A percentile compares a stretch with the other conserved stretches of the same genome.
These are phyloP conservation scores for Latrodectus hesperus DNA, from an alignment of 2,888 invertebrate species.

Conservation along the genomic window DNA sequence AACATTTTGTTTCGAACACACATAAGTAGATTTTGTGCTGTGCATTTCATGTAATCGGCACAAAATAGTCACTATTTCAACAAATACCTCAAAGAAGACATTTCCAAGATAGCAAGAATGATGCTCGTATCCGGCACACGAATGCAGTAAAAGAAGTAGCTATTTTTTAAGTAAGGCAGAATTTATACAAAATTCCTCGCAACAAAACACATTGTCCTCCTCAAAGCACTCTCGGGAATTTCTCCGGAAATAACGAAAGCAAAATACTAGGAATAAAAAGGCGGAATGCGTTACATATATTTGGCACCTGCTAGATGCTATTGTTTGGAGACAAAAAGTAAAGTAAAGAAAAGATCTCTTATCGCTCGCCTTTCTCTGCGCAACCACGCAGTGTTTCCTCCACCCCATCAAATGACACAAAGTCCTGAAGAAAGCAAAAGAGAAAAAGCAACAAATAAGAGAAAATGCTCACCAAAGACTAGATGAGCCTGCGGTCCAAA, in stretches of 20 bases:
- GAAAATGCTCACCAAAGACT: background rate
- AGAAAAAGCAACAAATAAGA: background rate
- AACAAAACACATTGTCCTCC: conserved; percentile 34
- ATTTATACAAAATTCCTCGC: conserved; percentile 39
- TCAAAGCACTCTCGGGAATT: conserved; percentile 23
- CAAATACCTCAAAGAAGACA: background rate
- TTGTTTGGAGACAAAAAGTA: conserved; percentile 23
- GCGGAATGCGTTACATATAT: conserved; percentile 40
- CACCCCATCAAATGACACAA: conserved; percentile 18
- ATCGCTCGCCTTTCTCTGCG: background rate
- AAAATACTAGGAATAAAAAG: conserved; percentile 14
- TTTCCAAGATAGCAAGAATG: background rate
- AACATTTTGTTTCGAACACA: too few species aligned
- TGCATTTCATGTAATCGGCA: too few species aligned
- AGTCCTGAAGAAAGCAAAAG: background rate
- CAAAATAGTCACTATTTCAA: too few species aligned
- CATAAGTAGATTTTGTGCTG: too few species aligned
- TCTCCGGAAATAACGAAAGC: conserved; percentile 25
- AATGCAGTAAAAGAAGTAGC: background rate
- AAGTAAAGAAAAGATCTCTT: background rate
- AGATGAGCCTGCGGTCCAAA: background rate
- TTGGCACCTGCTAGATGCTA: conserved; percentile 49
- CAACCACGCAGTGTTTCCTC: background rate
- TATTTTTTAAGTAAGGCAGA: conserved; percentile 30
- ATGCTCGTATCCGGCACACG: background rate